These are phyloP conservation scores for Calliopsis andreniformis DNA, from an alignment of 1,140 invertebrate species.

Conservation along the genomic window DNA sequence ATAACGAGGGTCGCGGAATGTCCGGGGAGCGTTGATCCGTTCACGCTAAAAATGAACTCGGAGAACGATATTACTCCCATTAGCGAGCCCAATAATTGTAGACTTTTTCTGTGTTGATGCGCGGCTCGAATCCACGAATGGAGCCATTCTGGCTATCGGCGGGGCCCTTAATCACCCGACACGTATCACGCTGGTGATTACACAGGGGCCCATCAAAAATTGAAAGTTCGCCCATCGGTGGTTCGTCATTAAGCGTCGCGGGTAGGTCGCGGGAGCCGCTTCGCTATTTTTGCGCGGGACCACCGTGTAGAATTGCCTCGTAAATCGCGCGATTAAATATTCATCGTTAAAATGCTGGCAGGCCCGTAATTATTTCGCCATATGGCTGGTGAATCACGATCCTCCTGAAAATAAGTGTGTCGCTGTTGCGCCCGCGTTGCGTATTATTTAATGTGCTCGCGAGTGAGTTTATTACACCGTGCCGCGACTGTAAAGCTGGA, in stretches of 20 bases:
- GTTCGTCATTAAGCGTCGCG: not conserved
- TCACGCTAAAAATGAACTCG: no score
- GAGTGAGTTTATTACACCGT: not conserved
- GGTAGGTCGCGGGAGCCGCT: not conserved
- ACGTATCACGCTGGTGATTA: conserved; percentile 8
- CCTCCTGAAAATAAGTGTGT: conserved; percentile 24
- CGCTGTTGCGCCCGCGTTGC: not conserved
- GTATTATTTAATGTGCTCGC: conserved; percentile 25
- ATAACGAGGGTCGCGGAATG: no score
- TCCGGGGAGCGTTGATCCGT: no score
- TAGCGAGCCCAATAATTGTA: not conserved
- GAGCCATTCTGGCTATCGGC: not conserved
- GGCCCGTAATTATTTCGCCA: conserved; percentile 18
- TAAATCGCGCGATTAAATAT: conserved; percentile 55
- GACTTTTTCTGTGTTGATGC: not conserved
- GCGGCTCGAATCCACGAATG: conserved; percentile 6
- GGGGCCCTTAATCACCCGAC: not conserved
- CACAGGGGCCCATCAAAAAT: conserved; percentile 15
- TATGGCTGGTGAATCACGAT: conserved; percentile 27
- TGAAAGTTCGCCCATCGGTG: not conserved
- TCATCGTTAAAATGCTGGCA: conserved; percentile 33
- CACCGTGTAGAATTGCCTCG: conserved; percentile 30
- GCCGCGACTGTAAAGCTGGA: not conserved
- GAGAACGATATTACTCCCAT: not conserved
- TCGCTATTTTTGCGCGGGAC: conserved; percentile 10